A percentile compares a stretch with the other conserved stretches of the same genome.
phyloP scores from a whole-genome alignment of 37 sponge, comb jelly and placozoan species.

The Spongia lamella region DNA sequence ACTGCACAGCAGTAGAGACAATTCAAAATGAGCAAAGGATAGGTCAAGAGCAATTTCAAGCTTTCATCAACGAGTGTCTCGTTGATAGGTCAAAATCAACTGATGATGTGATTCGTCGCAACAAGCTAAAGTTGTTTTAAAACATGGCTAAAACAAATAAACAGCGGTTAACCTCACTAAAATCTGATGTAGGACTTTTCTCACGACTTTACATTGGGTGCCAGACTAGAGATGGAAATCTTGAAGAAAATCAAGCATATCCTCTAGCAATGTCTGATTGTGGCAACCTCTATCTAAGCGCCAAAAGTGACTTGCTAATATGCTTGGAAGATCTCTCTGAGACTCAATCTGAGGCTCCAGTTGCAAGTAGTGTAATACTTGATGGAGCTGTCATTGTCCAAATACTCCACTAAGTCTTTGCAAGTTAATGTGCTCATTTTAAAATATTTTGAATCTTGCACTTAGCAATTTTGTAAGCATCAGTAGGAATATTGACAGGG shows the following conservation, averaged over 20 bases:
- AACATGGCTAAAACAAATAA: too few relatives aligned
- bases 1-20: conserved; percentile 14
- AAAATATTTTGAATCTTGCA: too few relatives aligned
- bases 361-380: conserved; percentile 6
- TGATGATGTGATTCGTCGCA: conserved; percentile 24
- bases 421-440: too few relatives aligned
- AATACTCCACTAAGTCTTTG: too few relatives aligned
- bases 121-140: conserved; percentile 28
- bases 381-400: conserved; percentile 43
- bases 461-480: too few relatives aligned
- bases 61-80: conserved; percentile 28
- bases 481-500: too few relatives aligned
- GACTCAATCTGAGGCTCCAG: conserved; percentile 28
- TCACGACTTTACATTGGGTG: conserved; percentile 31
- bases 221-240: conserved; percentile 27
- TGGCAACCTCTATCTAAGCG: conserved; percentile 23
- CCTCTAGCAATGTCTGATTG: conserved; percentile 21
- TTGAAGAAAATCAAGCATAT: conserved; percentile 19
- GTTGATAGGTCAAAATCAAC: conserved; percentile 28
- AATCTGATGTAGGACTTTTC: conserved; percentile 26
- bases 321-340: conserved; percentile 21
- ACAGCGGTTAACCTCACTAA: conserved; percentile 10
- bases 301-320: conserved; percentile 41
- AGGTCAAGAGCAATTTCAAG: conserved; percentile 34
- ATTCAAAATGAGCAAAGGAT: conserved; percentile 15